A percentile compares a stretch with the other conserved stretches of the same genome.
Evolutionary conservation across 1,140 invertebrate genomes (phyloP).

Genomic region (Phymastichus coffea): DNA sequence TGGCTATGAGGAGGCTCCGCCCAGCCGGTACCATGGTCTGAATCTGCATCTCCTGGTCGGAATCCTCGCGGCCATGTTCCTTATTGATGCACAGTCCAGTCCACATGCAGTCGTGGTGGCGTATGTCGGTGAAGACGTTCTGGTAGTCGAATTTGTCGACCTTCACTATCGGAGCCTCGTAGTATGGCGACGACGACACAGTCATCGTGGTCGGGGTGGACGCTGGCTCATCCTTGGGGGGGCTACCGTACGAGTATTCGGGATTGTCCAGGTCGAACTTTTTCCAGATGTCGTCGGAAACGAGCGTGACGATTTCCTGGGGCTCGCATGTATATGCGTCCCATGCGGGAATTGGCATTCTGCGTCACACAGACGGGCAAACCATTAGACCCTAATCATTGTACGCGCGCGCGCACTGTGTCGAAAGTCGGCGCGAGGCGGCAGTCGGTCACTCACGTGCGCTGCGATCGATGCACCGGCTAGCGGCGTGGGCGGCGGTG

Average conservation of each 20-base stretch:
- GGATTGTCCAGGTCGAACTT: slow-evolving; percentile 54
- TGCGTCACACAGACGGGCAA: background rate
- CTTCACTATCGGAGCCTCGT: slow-evolving; percentile 17
- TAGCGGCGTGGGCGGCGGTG: too few species aligned
- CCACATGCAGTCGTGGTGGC: slow-evolving; percentile 71
- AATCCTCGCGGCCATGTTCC: slow-evolving; percentile 50
- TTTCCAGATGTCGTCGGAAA: slow-evolving; percentile 59
- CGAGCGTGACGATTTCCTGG: slow-evolving; percentile 34
- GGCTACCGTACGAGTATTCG: slow-evolving; percentile 38
- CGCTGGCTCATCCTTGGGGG: slow-evolving; percentile 25
- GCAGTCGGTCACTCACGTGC: slow-evolving; percentile 5
- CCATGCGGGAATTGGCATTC: slow-evolving; percentile 41
- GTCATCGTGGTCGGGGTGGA: slow-evolving; percentile 7
- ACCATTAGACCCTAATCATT: too few species aligned
- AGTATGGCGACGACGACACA: background rate
- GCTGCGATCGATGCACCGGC: slow-evolving; percentile 9
- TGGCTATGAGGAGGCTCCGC: slow-evolving; percentile 45
- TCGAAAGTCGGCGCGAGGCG: background rate
- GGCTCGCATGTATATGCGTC: slow-evolving; percentile 34
- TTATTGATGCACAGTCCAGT: slow-evolving; percentile 61
- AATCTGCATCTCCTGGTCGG: slow-evolving; percentile 35
- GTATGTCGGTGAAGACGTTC: slow-evolving; percentile 46
- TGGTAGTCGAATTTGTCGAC: slow-evolving; percentile 33
- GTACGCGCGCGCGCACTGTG: background rate
- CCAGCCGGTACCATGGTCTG: slow-evolving; percentile 41